phyloP scores from a whole-genome alignment of 2,888 invertebrate genomes.

The Ariolimax columbianus region DNA sequence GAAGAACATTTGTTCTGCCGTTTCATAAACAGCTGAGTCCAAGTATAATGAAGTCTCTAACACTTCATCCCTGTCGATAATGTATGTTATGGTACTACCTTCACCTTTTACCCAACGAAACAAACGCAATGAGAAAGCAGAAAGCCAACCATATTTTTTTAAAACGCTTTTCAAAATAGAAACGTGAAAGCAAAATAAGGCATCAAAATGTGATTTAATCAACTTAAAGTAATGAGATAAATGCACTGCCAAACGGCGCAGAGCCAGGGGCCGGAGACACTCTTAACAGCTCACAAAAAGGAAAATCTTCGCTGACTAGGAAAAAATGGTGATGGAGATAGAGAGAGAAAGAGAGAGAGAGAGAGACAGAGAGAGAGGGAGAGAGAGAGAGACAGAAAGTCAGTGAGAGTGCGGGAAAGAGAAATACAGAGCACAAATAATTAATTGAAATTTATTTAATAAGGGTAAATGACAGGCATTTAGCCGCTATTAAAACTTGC shows the following conservation, averaged over 20 bases:
- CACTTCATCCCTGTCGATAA: no score
- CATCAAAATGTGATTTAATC: background rate
- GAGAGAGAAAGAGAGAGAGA: background rate
- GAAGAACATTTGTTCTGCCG: no score
- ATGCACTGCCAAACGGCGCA: background rate
- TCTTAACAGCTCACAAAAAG: background rate
- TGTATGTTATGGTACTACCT: no score
- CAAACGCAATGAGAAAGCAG: no score
- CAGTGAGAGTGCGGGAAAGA: background rate
- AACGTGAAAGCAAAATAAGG: background rate
- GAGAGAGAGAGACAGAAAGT: background rate
- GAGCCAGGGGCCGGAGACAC: background rate
- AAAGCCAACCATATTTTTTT: no score
- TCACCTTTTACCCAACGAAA: no score
- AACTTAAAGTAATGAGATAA: background rate
- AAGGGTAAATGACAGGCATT: no score
- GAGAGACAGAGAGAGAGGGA: background rate
- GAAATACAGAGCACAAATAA: background rate
- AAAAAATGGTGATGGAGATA: background rate
- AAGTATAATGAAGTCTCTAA: no score
- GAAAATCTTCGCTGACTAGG: background rate
- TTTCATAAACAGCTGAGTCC: no score
- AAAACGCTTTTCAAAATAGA: no score
- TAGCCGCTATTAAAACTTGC: no score
- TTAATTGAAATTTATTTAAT: no score